Conservation (phyloP, 1,140 invertebrate genomes). For the Trichonephila clavata region DNA sequence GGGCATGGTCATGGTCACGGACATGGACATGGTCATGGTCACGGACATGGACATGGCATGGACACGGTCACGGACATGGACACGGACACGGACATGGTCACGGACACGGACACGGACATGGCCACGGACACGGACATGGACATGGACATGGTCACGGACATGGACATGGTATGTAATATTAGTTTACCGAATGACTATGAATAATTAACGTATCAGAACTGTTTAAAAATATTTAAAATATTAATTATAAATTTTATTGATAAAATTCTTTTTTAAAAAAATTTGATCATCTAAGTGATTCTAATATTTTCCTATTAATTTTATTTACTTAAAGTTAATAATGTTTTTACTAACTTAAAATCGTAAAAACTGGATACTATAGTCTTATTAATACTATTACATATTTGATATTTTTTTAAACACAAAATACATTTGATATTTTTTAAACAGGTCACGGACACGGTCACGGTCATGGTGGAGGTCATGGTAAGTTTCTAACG, state of each 20-base stretch:
- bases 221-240: too few species aligned
- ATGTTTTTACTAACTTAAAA: too few species aligned
- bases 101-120: constrained; percentile 22
- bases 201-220: neutral
- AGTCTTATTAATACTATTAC: too few species aligned
- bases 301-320: too few species aligned
- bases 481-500: constrained; percentile 40
- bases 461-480: constrained; percentile 28
- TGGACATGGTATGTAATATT: neutral
- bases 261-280: too few species aligned
- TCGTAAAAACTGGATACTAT: too few species aligned
- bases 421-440: neutral
- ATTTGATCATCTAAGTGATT: too few species aligned
- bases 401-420: neutral
- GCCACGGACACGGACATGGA: constrained; percentile 26
- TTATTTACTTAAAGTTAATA: too few species aligned
- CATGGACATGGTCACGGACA: constrained; percentile 27
- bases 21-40: constrained; percentile 28
- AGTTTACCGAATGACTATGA: neutral
- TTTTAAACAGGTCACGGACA: neutral
- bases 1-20: constrained; percentile 20
- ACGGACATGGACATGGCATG: too few species aligned
- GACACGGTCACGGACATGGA: too few species aligned
- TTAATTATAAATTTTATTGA: too few species aligned
- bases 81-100: constrained; percentile 51